Evolutionary conservation across 2,888 invertebrate species (phyloP).

Genomic region (Euspilapteryx auroguttella): DNA sequence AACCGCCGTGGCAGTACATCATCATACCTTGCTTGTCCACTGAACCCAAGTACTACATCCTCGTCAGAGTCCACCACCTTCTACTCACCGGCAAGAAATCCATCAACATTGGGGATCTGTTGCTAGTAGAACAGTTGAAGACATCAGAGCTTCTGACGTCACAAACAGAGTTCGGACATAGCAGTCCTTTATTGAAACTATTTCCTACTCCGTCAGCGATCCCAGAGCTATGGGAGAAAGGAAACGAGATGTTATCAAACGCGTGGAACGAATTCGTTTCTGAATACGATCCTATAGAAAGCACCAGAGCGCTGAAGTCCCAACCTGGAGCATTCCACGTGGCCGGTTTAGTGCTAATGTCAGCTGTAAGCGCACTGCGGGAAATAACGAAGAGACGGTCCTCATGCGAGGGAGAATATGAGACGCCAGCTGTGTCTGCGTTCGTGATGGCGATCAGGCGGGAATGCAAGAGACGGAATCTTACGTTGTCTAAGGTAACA

Average conservation of each 20-base stretch:
- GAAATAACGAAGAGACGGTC: slow-evolving; percentile 60
- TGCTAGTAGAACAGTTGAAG: slow-evolving; percentile 60
- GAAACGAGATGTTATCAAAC: slow-evolving; percentile 70
- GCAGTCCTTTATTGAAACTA: slow-evolving; percentile 55
- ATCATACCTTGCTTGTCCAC: slow-evolving; percentile 63
- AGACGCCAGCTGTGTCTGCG: slow-evolving; percentile 40
- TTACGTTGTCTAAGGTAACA: slow-evolving; percentile 41
- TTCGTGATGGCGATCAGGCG: slow-evolving; percentile 36
- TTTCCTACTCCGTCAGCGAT: slow-evolving; percentile 65
- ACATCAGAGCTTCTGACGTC: slow-evolving; percentile 29
- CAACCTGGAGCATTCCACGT: slow-evolving; percentile 63
- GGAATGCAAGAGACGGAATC: slow-evolving; percentile 37
- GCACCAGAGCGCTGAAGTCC: slow-evolving; percentile 65
- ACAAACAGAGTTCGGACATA: slow-evolving; percentile 18
- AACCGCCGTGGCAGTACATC: slow-evolving; percentile 81
- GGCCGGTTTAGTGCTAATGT: slow-evolving; percentile 65
- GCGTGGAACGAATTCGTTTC: slow-evolving; percentile 81
- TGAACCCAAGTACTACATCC: slow-evolving; percentile 66
- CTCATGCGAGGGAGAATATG: slow-evolving; percentile 24
- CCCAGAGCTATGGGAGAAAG: slow-evolving; percentile 66
- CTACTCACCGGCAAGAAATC: slow-evolving; percentile 70
- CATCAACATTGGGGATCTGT: slow-evolving; percentile 73
- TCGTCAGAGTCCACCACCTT: slow-evolving; percentile 76
- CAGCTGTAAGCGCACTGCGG: slow-evolving; percentile 64
- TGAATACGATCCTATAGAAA: slow-evolving; percentile 76